Conservation (phyloP, 2,888 invertebrate species). For the Oasisia sp. region DNA sequence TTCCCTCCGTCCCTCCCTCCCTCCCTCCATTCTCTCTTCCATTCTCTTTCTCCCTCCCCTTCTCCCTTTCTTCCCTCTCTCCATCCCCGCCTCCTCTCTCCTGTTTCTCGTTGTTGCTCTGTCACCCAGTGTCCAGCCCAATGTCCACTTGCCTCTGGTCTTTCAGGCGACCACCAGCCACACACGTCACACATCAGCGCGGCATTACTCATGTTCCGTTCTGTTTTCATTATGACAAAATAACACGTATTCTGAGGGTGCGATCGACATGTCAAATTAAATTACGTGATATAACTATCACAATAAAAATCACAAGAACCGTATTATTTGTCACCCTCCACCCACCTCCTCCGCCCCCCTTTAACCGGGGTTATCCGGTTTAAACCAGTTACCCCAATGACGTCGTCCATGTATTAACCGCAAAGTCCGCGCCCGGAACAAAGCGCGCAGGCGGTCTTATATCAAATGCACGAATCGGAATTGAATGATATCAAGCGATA, state of each 20-base stretch:
- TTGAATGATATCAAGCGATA: constrained; percentile 17
- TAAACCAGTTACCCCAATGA: neutral
- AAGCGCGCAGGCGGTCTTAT: neutral
- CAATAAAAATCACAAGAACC: neutral
- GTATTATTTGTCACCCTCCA: neutral
- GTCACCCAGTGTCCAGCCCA: too few relatives aligned
- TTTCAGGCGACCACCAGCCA: neutral
- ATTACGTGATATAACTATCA: neutral
- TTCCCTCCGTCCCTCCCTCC: too few relatives aligned
- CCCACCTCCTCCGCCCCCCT: neutral
- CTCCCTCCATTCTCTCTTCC: too few relatives aligned
- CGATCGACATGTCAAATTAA: neutral
- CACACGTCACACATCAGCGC: neutral
- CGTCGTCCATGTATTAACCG: neutral
- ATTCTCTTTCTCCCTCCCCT: too few relatives aligned
- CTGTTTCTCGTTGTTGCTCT: too few relatives aligned
- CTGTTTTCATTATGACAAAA: too few relatives aligned
- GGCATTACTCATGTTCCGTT: too few relatives aligned
- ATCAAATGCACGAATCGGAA: constrained; percentile 6
- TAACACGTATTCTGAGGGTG: too few relatives aligned
- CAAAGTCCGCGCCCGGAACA: neutral
- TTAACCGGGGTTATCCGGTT: too few relatives aligned
- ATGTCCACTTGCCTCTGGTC: too few relatives aligned
- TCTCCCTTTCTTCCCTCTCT: too few relatives aligned
- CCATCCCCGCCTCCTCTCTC: too few relatives aligned